Evolutionary conservation across 1,140 invertebrate genomes (phyloP), one percentile per base, ranked within the genome.

Genomic region (Aphaenogaster floridana): DNA sequence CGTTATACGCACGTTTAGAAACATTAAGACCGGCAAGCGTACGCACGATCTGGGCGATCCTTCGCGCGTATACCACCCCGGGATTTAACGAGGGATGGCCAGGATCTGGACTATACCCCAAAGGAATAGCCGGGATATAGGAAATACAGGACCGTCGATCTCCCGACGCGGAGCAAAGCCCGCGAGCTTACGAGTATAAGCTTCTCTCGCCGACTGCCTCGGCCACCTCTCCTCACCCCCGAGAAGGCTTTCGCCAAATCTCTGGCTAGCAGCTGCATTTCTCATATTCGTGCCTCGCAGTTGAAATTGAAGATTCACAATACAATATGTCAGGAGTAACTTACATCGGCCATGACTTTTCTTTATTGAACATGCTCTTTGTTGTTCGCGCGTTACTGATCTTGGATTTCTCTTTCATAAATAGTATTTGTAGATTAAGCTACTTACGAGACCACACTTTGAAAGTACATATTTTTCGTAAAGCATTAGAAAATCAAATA

Each of bases 111-210:
- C 88, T 90, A 88, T 87, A 91, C 87, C 84, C 78, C 78, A 52
- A 48, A 89, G 92, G 86, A 91, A 87, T 87, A 83, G 72, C 87
- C 84, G 71, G 90, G 89, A 93, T 93, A 93, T 91, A 93, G 91
- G 91, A 93, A 92, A 94, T 94, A 94, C 92, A 92, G 91, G 87
- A 86, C 68, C 91, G 91, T 91, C 91, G 93, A 93, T 94, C 93
- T 94, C 91, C 88, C 52, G 39, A 84, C 92, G 71, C 78, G 89
- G 79, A 91, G 93, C 90, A 94, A 94, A 94, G 92, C 94, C 86
- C 87, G 72, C 90, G 87, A 92, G 93, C 94, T 94, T 94, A 94
- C 89, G 83, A 59, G 54, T 92, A 90, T 95, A 94, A 95, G 93
- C 94, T 93, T 72, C 92, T 91, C 88, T 91, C 91, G 87, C 86